Evolutionary conservation across 1,140 invertebrate species (phyloP).

Genomic region (Trypoxylus dichotomus): DNA sequence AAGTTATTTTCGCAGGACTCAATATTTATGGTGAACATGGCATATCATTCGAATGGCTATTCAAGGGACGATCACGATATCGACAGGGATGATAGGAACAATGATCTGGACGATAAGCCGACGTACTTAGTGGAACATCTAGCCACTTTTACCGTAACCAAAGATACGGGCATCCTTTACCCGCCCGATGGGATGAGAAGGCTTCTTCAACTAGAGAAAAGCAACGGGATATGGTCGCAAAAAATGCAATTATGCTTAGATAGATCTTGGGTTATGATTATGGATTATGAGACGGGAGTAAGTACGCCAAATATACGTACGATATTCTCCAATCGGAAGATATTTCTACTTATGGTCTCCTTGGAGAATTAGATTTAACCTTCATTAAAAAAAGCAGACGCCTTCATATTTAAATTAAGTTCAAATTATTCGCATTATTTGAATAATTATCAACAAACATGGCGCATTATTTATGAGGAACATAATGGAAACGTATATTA

Average conservation of each 20-base stretch:
- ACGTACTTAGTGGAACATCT: conserved; percentile 94
- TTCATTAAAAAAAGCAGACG: too few species aligned
- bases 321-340: neutral
- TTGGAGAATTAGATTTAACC: neutral
- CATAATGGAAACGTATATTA: too few species aligned
- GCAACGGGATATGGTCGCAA: conserved; percentile 98
- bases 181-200: conserved; percentile 94
- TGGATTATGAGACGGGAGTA: conserved; percentile 96
- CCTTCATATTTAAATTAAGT: too few species aligned
- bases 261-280: conserved; percentile 85
- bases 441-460: too few species aligned
- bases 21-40: conserved; percentile 38
- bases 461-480: too few species aligned
- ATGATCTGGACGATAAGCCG: conserved; percentile 60
- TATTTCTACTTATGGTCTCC: neutral
- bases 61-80: conserved; percentile 44
- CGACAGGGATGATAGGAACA: conserved; percentile 44
- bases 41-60: conserved; percentile 47
- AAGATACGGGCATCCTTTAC: conserved; percentile 83
- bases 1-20: neutral
- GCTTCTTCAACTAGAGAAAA: conserved; percentile 94
- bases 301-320: conserved; percentile 46
- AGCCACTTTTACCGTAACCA: conserved; percentile 94
- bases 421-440: too few species aligned
- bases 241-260: conserved; percentile 93